A percentile compares a stretch with the other conserved stretches of the same genome.
Conservation (phyloP, 2,113 vertebrate species). For the Dasyurus viverrinus region DNA sequence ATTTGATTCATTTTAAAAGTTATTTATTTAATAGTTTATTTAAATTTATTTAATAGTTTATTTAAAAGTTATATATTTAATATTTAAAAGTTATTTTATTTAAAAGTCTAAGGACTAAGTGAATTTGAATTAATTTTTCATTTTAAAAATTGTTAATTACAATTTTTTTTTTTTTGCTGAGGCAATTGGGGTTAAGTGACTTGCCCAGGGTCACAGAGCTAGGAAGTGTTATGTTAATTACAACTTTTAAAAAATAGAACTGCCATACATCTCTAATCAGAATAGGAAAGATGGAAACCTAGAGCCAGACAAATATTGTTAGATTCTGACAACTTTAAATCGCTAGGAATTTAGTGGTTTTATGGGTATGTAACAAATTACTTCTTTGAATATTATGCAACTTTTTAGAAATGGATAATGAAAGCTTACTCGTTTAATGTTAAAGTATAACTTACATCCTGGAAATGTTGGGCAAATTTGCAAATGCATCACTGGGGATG, state of each 20-base stretch:
- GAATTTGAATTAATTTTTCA: conserved; percentile 52
- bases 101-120: conserved; percentile 6
- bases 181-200: too few species aligned
- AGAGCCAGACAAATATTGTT: conserved; percentile 37
- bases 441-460: conserved; percentile 92
- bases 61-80: too few species aligned
- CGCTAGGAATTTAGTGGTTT: background rate
- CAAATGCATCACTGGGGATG: conserved; percentile 89
- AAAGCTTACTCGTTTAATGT: conserved; percentile 17
- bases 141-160: background rate
- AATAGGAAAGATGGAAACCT: background rate
- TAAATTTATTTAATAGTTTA: too few species aligned
- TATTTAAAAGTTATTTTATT: too few species aligned
- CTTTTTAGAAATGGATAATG: conserved; percentile 27
- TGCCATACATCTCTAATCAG: background rate
- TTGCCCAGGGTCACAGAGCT: too few species aligned
- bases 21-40: too few species aligned
- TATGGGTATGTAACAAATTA: conserved; percentile 1
- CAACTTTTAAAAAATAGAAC: background rate
- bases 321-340: background rate
- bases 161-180: too few species aligned
- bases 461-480: conserved; percentile 93
- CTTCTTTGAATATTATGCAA: conserved; percentile 26
- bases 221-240: background rate
- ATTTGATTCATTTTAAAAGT: background rate